Conservation (phyloP, 2,888 invertebrate genomes). For the Dendrolimus pini region DNA sequence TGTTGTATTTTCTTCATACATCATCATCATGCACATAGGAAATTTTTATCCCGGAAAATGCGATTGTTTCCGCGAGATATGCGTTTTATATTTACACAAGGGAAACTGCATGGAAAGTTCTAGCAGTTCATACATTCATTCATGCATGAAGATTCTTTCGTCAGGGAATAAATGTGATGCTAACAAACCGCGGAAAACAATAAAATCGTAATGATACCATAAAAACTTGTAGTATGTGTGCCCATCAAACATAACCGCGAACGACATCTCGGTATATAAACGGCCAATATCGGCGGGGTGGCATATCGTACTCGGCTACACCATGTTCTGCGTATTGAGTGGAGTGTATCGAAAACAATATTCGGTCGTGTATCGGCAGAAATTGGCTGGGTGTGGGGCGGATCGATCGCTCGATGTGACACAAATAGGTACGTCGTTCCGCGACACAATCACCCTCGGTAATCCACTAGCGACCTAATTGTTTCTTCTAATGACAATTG, state of each 20-base stretch:
- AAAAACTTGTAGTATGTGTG: not conserved
- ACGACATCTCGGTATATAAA: not conserved
- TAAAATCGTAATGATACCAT: not conserved
- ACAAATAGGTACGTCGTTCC: slow-evolving; percentile 64
- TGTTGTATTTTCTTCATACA: too few species aligned
- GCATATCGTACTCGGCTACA: slow-evolving; percentile 5
- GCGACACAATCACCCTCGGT: slow-evolving; percentile 57
- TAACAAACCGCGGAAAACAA: not conserved
- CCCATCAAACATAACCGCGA: not conserved
- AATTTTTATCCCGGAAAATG: too few species aligned
- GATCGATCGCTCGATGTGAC: slow-evolving; percentile 63
- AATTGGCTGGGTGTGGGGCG: slow-evolving; percentile 62
- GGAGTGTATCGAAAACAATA: slow-evolving; percentile 53
- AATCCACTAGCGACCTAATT: slow-evolving; percentile 68
- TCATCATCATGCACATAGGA: too few species aligned
- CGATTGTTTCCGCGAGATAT: too few species aligned
- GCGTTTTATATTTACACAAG: too few species aligned
- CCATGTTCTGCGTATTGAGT: slow-evolving; percentile 11
- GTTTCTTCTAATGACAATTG: slow-evolving; percentile 61
- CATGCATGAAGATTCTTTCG: too few species aligned
- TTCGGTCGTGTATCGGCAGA: slow-evolving; percentile 61
- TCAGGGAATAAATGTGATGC: too few species aligned
- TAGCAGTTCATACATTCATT: too few species aligned
- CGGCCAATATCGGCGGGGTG: not conserved
- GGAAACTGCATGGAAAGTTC: too few species aligned